Evolutionary conservation across 2,113 vertebrate genomes (phyloP), one percentile per base, ranked within the genome.

Genomic region (Choloepus hoffmanni): DNA sequence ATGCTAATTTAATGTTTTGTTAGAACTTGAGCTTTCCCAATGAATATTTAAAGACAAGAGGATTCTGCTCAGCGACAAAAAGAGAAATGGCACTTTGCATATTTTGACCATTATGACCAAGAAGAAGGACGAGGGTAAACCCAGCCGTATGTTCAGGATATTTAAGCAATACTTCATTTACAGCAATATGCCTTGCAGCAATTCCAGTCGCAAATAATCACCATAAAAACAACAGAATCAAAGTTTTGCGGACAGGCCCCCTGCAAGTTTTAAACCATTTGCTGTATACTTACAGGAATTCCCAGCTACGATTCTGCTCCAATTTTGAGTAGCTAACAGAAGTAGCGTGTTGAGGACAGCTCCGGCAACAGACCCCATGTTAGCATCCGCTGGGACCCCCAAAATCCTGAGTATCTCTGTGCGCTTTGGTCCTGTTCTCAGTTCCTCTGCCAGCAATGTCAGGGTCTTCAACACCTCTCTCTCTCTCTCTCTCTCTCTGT

Each of bases 261-360:
- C 50, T 43, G n/a, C 85, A 96, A 98, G 97, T 98, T 98, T 96
- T 90, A 98, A 97, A 98, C 96, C 48, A 62, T 93, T 94, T 72
- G 68, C 93, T 70, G 45, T 94, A 76, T 98, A 99, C 98, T 98
- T 97, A 99, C 98, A 97, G 97, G 98, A 98, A 98, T 98, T 98
- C 30, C 83, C 98, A 86, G 96, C 90, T 92, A 97, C 90, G 81
- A 96, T 65, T 28, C 12, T 74, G 84, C 81, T 97, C 97, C 97
- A 89, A 58, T 82, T 72, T 70, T 74, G 94, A 96, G 98, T 14
- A 93, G 81, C 97, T 1, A 98, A 74, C 89, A 99, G 89, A 95
- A 98, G 90, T 70, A 98, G 92, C 96, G 94, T 94, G 87, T 96
- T 98, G 94, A 98, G 62, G 96, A 98, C 95, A 77, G 95, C 98